A percentile compares a stretch with the other conserved stretches of the same genome.
phyloP scores from a whole-genome alignment of 2,797 vertebrate species.

The Pelodytes ibericus region DNA sequence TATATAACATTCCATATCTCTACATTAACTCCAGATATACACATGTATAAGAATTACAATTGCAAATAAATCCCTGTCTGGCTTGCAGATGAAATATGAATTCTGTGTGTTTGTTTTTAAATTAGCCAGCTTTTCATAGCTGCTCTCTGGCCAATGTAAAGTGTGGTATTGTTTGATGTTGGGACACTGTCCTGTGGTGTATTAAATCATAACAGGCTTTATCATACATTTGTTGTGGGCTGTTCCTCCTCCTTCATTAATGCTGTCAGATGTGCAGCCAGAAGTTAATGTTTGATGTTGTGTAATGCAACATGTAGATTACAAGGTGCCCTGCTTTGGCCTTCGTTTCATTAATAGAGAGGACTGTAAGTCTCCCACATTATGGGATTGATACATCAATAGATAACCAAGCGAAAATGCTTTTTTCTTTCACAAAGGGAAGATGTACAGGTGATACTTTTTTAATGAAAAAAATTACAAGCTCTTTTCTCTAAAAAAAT shows the following conservation, averaged over 20 bases:
- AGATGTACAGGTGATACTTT: too few species aligned
- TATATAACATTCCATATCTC: too few species aligned
- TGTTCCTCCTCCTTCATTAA: constrained; percentile 21
- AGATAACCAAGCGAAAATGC: too few species aligned
- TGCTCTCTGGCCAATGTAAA: constrained; percentile 39
- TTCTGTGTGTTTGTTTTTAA: constrained; percentile 6
- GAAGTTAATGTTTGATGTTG: constrained; percentile 48
- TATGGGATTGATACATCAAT: too few species aligned
- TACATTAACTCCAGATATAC: too few species aligned
- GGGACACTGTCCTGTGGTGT: constrained; percentile 29
- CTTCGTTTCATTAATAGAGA: too few species aligned
- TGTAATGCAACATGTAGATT: constrained; percentile 35
- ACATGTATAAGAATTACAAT: too few species aligned
- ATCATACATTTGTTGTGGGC: constrained; percentile 8
- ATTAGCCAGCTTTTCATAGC: constrained; percentile 3
- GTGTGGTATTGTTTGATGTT: constrained; percentile 32
- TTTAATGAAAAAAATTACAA: too few species aligned
- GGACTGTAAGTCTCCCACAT: too few species aligned
- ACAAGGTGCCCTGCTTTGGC: constrained; percentile 16
- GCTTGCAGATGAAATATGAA: neutral
- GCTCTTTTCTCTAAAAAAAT: too few species aligned
- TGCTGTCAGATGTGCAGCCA: constrained; percentile 42
- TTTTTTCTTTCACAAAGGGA: too few species aligned
- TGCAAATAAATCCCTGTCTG: constrained; percentile 1
- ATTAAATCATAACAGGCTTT: constrained; percentile 33